Evolutionary conservation across 2,113 vertebrate species (phyloP), one percentile per base, ranked within the genome.

Genomic region (Ptilorrhoa leucosticta): DNA sequence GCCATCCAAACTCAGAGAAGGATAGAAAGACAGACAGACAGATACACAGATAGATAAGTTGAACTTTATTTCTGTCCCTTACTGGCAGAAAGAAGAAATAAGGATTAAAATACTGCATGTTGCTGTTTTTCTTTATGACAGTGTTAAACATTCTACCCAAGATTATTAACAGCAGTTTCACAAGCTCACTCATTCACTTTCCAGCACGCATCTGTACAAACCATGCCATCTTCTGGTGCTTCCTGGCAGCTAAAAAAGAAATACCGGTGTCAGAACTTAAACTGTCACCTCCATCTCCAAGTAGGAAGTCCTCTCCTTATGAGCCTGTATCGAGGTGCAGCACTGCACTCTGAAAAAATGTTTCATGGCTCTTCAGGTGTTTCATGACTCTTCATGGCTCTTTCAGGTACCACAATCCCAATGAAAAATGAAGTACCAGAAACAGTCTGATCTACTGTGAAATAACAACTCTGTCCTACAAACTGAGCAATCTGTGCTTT

Each of bases 201-300:
- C 51, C 68, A 95, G 94, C 94, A 95, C n/a, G 90, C 97, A 97
- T 96, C 97, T 97, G 98, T 98, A 98, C 96, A 94, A 98, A 98
- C 98, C 98, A 97, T 98, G 98, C 98, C 98, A 98, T 98, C 98
- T 98, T 98, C 98, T 98, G 98, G 98, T 97, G 96, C 94, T 96
- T 96, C 78, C 94, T 96, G 97, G 97, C 98, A 98, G 95, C 95
- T 81, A 95, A 93, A 97, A 96, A 87, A 79, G 83, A 93, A 96
- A 95, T 89, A 87, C 53, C 87, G 58, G 79, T 92, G 94, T 93
- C 81, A 72, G 88, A 95, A 84, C 75, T 85, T 28, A 79, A 83
- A 83, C 95, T 96, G 94, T 92, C 93, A 94, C 92, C 78, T 83
- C 63, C 65, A 5, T 11, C n/a, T n/a, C 72, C 44, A 40, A 9